phyloP scores from a whole-genome alignment of 1,140 invertebrate genomes.

The Scylla paramamosain region DNA sequence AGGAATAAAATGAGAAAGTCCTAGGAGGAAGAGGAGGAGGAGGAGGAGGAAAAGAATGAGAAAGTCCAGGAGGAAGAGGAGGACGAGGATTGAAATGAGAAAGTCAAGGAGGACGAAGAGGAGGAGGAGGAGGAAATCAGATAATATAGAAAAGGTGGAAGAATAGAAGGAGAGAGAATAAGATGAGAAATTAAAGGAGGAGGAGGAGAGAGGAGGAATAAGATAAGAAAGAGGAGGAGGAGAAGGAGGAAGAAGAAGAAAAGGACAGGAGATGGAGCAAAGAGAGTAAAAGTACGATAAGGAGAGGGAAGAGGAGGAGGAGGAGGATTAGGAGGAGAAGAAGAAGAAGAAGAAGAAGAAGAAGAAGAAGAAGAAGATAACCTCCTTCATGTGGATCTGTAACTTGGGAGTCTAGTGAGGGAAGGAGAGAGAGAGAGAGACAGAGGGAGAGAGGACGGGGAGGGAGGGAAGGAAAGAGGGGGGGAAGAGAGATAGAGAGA shows the following conservation, averaged over 20 bases:
- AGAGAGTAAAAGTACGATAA: neutral
- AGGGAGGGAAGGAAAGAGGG: neutral
- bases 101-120: neutral
- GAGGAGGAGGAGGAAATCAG: neutral
- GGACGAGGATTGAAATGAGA: neutral
- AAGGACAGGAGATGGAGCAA: neutral
- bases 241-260: neutral
- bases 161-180: neutral
- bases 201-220: neutral
- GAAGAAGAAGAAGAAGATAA: neutral
- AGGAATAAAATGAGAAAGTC: neutral
- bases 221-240: neutral
- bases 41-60: neutral
- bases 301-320: neutral
- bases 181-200: neutral
- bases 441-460: neutral
- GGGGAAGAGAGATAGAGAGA: neutral
- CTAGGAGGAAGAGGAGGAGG: neutral
- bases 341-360: constrained; percentile 28
- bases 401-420: too few species aligned
- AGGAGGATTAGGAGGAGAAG: too few species aligned
- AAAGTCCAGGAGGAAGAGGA: neutral
- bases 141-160: neutral
- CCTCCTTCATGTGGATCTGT: too few species aligned
- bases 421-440: neutral